phyloP scores from a whole-genome alignment of 37 sponge, comb jelly and placozoan genomes.

The Bolinopsis microptera region DNA sequence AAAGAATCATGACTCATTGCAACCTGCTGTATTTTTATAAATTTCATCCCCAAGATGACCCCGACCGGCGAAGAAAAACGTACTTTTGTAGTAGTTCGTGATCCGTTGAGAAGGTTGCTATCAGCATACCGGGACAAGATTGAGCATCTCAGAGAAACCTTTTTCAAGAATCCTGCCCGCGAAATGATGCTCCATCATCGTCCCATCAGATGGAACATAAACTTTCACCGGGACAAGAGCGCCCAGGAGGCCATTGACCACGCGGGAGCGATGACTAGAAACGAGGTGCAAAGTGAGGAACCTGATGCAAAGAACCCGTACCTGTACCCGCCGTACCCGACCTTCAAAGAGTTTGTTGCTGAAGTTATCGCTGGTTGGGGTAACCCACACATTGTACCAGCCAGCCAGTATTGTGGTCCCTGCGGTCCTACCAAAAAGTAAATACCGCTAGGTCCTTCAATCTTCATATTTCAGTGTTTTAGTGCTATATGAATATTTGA shows the following conservation, averaged over 20 bases:
- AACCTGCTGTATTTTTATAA: too few relatives aligned
- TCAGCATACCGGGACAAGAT: conserved; percentile 29
- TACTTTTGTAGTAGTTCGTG: not conserved
- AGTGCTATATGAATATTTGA: too few relatives aligned
- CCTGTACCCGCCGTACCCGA: not conserved
- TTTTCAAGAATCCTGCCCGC: not conserved
- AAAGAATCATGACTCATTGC: too few relatives aligned
- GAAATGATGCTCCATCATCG: not conserved
- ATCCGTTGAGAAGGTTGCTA: not conserved
- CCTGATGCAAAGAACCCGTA: not conserved
- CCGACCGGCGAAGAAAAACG: not conserved
- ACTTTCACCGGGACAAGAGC: not conserved
- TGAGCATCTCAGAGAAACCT: not conserved
- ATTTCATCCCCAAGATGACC: too few relatives aligned
- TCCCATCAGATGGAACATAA: not conserved
- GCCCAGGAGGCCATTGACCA: not conserved
- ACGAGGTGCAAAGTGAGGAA: not conserved
- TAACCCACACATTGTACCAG: not conserved
- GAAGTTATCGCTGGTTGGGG: not conserved
- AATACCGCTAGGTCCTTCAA: too few relatives aligned
- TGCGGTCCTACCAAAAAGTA: not conserved
- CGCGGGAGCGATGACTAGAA: not conserved
- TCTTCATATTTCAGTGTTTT: too few relatives aligned
- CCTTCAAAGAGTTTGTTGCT: not conserved
- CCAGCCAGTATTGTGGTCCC: not conserved